Evolutionary conservation across 53 echinoderm and acorn worm species (phyloP).

Genomic region (Actinopyga echinites): DNA sequence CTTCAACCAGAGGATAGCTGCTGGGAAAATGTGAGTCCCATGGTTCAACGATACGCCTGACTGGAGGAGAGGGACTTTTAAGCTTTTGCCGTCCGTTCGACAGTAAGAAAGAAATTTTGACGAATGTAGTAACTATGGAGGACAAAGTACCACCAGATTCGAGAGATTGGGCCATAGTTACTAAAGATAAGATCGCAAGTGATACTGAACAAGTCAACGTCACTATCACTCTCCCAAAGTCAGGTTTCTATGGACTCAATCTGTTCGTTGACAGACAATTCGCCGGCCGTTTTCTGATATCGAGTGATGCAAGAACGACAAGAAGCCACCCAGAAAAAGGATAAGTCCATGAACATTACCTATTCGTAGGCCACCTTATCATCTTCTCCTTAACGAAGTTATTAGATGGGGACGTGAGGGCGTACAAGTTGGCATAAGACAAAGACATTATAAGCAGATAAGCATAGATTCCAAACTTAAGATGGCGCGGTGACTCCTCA

Average conservation of each 20-base stretch:
- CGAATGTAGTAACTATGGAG: neutral
- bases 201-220: neutral
- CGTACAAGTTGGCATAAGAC: too few species aligned
- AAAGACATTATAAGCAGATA: too few species aligned
- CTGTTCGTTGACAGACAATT: slow-evolving; percentile 2
- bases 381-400: too few species aligned
- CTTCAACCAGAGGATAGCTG: too few species aligned
- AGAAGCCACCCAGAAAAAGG: slow-evolving; percentile 8
- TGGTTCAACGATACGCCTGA: slow-evolving; percentile 2
- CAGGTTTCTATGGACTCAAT: slow-evolving; percentile 10
- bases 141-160: neutral
- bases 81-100: neutral
- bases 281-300: slow-evolving; percentile 8
- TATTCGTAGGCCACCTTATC: neutral
- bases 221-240: neutral
- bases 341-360: neutral
- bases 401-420: too few species aligned
- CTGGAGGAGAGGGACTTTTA: neutral
- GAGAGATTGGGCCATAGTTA: neutral
- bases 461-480: too few species aligned
- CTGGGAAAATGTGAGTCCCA: neutral
- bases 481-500: too few species aligned
- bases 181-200: neutral
- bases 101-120: neutral
- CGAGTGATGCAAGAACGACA: neutral